Percentiles rank a stretch among this genome's conserved stretches.
Conservation (phyloP, 2,113 vertebrate genomes). For the Sapayoa aenigma region DNA sequence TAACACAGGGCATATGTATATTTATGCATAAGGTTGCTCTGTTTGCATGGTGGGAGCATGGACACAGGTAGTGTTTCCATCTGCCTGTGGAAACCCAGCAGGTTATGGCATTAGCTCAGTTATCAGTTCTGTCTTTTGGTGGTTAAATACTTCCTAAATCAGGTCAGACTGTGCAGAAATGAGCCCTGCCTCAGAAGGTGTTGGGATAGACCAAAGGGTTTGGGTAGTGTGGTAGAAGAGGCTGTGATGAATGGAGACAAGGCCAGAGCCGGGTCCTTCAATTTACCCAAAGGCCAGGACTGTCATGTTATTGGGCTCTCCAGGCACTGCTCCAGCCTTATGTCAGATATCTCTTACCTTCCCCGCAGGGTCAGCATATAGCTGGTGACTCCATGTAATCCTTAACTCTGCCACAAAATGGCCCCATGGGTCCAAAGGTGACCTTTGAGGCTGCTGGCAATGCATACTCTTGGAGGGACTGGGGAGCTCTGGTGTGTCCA, state of each 20-base stretch:
- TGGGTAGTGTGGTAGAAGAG: not conserved
- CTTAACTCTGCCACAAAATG: not conserved
- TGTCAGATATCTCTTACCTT: not conserved
- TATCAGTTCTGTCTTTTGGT: not conserved
- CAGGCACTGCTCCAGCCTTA: not conserved
- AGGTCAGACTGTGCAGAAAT: not conserved
- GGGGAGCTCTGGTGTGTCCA: not conserved
- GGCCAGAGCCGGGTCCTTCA: rapidly evolving
- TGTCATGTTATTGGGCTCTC: not conserved
- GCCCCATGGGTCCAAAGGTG: rapidly evolving
- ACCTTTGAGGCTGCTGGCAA: not conserved
- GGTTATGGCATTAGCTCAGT: rapidly evolving
- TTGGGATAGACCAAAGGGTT: not conserved
- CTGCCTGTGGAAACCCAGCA: not conserved
- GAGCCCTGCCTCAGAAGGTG: not conserved
- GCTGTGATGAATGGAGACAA: not conserved
- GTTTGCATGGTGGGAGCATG: not conserved
- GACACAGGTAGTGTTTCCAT: not conserved
- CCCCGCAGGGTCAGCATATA: not conserved
- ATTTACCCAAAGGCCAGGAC: not conserved
- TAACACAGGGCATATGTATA: rapidly evolving
- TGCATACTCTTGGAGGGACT: not conserved
- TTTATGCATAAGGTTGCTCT: not conserved
- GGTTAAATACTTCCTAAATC: not conserved
- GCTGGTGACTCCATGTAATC: not conserved